Percentiles rank a stretch among this genome's conserved stretches.
phyloP scores from a whole-genome alignment of 2,113 vertebrate species.

The Tauraco erythrolophus region DNA sequence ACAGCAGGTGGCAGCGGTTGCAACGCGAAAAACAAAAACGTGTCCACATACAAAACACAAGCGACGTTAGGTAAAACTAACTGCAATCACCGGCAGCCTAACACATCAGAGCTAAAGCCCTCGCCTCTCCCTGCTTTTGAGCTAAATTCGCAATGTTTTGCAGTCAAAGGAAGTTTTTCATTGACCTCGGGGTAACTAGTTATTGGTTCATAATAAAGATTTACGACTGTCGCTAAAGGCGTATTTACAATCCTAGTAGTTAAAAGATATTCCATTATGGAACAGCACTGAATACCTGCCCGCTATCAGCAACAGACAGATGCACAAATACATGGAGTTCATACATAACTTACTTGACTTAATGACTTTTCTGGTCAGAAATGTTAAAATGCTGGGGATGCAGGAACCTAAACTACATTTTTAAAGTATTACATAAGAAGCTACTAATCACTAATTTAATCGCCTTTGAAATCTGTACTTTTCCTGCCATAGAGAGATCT shows the following conservation, averaged over 20 bases:
- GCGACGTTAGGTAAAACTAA: conserved; percentile 29
- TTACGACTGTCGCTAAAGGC: not conserved
- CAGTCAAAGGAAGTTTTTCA: not conserved
- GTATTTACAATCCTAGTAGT: not conserved
- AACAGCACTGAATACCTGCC: not conserved
- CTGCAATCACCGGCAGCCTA: not conserved
- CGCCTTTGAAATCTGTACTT: not conserved
- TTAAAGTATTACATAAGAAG: not conserved
- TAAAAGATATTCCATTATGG: not conserved
- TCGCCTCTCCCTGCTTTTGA: not conserved
- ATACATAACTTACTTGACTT: not conserved
- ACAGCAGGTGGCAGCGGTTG: conserved; percentile 88
- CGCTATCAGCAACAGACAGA: not conserved
- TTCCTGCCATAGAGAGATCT: not conserved
- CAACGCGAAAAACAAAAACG: conserved; percentile 69
- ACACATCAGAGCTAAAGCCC: not conserved
- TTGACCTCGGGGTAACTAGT: not conserved
- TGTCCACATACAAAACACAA: conserved; percentile 43
- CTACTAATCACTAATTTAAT: not conserved
- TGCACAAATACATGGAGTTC: not conserved
- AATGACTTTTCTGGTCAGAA: not conserved
- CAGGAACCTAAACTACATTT: not conserved
- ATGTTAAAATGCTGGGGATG: not conserved
- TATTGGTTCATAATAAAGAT: not conserved
- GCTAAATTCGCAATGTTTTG: not conserved